phyloP scores from a whole-genome alignment of 1,140 invertebrate genomes.

The Cydia amplana region DNA sequence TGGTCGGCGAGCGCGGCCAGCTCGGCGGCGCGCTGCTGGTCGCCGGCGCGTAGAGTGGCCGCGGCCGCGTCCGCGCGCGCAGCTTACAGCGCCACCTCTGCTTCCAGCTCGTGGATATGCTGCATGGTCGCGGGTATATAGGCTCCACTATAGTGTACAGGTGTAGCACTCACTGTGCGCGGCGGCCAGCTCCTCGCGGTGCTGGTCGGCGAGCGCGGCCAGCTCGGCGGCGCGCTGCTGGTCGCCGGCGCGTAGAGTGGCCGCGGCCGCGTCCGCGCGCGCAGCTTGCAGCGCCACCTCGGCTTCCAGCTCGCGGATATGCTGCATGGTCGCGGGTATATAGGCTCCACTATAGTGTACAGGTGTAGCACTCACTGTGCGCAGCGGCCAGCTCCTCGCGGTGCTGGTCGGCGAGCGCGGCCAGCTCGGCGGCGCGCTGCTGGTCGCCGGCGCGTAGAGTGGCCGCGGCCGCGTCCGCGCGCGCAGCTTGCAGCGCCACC shows the following conservation, averaged over 20 bases:
- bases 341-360: background rate
- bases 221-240: slow-evolving; percentile 66
- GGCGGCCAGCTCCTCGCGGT: slow-evolving; percentile 72
- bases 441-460: slow-evolving; percentile 65
- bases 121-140: slow-evolving; percentile 50
- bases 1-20: slow-evolving; percentile 59
- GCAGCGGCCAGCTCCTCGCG: slow-evolving; percentile 73
- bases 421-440: slow-evolving; percentile 63
- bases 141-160: background rate
- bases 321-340: slow-evolving; percentile 54
- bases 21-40: slow-evolving; percentile 65
- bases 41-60: slow-evolving; percentile 63
- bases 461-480: slow-evolving; percentile 76
- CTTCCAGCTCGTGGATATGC: slow-evolving; percentile 71
- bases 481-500: slow-evolving; percentile 66
- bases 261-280: slow-evolving; percentile 76
- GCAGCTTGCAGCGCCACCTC: slow-evolving; percentile 70
- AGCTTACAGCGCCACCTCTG: slow-evolving; percentile 67
- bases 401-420: slow-evolving; percentile 63
- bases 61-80: slow-evolving; percentile 77
- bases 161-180: slow-evolving; percentile 59
- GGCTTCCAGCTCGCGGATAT: slow-evolving; percentile 71
- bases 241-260: slow-evolving; percentile 63
- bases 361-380: slow-evolving; percentile 53
- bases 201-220: slow-evolving; percentile 60